phyloP scores from a whole-genome alignment of 2,113 vertebrate genomes.

The Gymnogyps californianus region DNA sequence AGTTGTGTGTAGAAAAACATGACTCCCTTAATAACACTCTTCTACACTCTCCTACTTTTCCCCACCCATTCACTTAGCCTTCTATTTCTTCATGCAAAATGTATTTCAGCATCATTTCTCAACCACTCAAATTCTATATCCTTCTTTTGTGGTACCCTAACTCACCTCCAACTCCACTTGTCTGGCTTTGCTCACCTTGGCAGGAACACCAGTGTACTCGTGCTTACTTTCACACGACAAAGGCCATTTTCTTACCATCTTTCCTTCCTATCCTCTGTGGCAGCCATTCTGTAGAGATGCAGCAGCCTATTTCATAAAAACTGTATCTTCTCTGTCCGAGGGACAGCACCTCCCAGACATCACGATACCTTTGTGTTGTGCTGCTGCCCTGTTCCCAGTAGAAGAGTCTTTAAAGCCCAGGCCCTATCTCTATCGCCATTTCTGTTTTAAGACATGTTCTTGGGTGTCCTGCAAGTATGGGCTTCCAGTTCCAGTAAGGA shows the following conservation, averaged over 20 bases:
- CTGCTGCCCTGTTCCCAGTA: background rate
- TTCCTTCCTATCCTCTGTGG: background rate
- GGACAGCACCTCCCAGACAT: background rate
- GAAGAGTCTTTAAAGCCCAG: background rate
- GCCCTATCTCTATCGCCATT: background rate
- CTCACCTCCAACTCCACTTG: background rate
- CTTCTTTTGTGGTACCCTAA: background rate
- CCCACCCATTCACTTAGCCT: background rate
- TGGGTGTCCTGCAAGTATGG: background rate
- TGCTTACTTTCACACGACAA: background rate
- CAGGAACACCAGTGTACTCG: background rate
- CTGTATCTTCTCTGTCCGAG: background rate
- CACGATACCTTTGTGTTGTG: rapidly evolving
- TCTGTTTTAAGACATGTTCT: background rate
- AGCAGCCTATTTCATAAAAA: background rate
- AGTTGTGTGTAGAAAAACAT: background rate
- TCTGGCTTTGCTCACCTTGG: background rate
- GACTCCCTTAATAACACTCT: background rate
- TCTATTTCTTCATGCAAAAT: background rate
- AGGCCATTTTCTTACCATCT: background rate
- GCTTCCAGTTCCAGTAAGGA: background rate
- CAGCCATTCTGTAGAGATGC: background rate
- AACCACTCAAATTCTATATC: background rate
- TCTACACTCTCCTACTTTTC: background rate
- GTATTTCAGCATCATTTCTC: background rate